Evolutionary conservation across 2,888 invertebrate genomes (phyloP).

Genomic region (Phyto melanocephala): DNA sequence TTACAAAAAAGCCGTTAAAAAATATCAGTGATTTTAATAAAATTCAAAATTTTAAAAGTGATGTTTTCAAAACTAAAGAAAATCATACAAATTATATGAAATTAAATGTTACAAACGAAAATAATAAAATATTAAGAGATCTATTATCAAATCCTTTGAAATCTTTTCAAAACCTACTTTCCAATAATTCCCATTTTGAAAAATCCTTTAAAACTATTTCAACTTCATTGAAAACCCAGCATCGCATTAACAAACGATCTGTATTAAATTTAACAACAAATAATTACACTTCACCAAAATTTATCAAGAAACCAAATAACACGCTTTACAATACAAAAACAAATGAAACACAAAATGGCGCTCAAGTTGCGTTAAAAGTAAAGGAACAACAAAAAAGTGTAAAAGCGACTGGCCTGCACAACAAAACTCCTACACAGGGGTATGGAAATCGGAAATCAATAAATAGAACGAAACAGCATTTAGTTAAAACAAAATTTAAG

Average conservation of each 20-base stretch:
- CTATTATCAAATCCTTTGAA: too few species aligned
- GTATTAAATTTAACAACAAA: background rate
- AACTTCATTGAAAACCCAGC: background rate
- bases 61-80: background rate
- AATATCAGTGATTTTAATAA: background rate
- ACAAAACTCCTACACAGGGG: background rate
- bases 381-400: background rate
- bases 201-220: too few species aligned
- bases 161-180: too few species aligned
- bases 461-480: background rate
- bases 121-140: background rate
- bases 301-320: slow-evolving; percentile 10
- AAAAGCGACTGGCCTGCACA: background rate
- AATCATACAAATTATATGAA: background rate
- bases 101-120: background rate
- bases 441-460: too few species aligned
- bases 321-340: background rate
- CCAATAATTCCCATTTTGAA: too few species aligned
- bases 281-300: slow-evolving; percentile 1
- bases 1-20: background rate
- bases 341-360: background rate
- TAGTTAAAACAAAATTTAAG: background rate
- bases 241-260: slow-evolving; percentile 45
- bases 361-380: too few species aligned
- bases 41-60: background rate